phyloP scores from a whole-genome alignment of 2,113 vertebrate genomes.

The Motacilla tschutschensis region DNA sequence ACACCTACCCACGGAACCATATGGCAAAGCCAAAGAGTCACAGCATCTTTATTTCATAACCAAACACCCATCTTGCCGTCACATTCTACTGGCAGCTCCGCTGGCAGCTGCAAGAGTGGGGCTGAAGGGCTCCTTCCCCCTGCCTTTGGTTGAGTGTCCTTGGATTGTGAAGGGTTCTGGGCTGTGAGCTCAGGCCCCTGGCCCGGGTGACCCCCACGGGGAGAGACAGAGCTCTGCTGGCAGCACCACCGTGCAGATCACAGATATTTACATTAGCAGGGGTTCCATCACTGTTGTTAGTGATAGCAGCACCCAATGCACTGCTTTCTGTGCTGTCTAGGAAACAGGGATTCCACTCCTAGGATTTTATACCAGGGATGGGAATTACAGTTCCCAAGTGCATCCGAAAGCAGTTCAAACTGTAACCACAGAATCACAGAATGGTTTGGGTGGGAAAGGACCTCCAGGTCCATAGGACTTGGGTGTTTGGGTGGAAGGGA shows the following conservation, averaged over 20 bases:
- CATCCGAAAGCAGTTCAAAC: neutral
- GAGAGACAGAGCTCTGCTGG: neutral
- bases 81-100: neutral
- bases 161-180: neutral
- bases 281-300: neutral
- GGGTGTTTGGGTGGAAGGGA: too few species aligned
- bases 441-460: neutral
- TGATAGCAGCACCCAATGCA: neutral
- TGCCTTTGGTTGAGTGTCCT: neutral
- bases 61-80: neutral
- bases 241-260: rapidly evolving
- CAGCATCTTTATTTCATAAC: neutral
- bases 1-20: rapidly evolving
- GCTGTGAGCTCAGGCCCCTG: neutral
- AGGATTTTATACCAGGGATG: neutral
- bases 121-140: neutral
- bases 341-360: neutral
- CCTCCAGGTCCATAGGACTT: neutral
- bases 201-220: rapidly evolving
- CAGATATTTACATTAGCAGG: neutral
- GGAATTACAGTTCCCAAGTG: neutral
- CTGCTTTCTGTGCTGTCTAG: neutral
- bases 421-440: neutral
- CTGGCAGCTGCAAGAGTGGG: neutral
- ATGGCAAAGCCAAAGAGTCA: neutral